A percentile compares a stretch with the other conserved stretches of the same genome.
phyloP scores from a whole-genome alignment of 2,888 invertebrate species.

The Celastrina argiolus region DNA sequence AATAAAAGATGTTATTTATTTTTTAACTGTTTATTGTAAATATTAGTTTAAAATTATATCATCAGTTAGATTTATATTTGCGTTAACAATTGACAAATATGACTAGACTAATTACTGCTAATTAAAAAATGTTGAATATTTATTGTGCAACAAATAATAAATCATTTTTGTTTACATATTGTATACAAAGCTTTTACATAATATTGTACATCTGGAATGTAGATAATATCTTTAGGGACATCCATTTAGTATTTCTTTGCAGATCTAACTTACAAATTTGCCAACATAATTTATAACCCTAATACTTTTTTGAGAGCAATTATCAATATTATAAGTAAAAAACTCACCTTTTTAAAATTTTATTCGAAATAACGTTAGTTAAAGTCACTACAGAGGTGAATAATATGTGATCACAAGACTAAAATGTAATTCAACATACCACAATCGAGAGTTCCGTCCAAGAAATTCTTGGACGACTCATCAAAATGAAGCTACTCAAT shows the following conservation, averaged over 20 bases:
- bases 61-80: neutral
- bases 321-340: too few species aligned
- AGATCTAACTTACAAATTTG: neutral
- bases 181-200: neutral
- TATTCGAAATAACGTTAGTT: too few species aligned
- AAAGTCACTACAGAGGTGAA: too few species aligned
- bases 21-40: slow-evolving; percentile 10
- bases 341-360: too few species aligned
- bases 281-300: neutral
- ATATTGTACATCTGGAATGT: slow-evolving; percentile 5
- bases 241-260: neutral
- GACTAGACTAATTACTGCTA: slow-evolving; percentile 21
- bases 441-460: too few species aligned
- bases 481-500: too few species aligned
- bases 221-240: neutral
- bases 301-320: neutral
- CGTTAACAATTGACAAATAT: slow-evolving; percentile 12
- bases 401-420: too few species aligned
- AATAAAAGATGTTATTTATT: neutral
- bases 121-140: neutral
- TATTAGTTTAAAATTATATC: slow-evolving; percentile 10
- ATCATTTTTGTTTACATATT: neutral
- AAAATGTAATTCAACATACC: too few species aligned
- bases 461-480: too few species aligned
- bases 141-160: neutral